Percentiles rank a stretch among this genome's conserved stretches.
These are phyloP conservation scores for Chaetogeoica ovagalla DNA, from an alignment of 2,888 invertebrate species.

Conservation along the genomic window DNA sequence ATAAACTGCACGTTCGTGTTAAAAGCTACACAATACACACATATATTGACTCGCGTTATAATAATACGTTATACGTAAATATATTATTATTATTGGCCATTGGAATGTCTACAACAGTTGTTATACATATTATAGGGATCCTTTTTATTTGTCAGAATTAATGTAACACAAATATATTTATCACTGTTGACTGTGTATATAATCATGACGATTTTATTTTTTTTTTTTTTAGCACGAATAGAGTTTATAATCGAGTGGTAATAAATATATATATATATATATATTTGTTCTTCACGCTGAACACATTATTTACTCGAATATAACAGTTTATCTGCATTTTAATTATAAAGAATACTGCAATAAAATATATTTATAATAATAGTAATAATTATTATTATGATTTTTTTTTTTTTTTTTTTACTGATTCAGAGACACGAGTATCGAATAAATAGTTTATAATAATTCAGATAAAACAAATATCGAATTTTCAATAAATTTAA, in stretches of 20 bases:
- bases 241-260: neutral
- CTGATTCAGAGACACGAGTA: conserved; percentile 5
- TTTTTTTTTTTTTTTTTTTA: conserved; percentile 2
- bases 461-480: conserved; percentile 31
- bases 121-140: neutral
- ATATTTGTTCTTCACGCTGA: neutral
- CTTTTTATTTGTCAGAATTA: neutral
- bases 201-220: neutral
- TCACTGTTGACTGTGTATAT: neutral
- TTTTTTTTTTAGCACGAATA: neutral
- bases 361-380: conserved; percentile 5
- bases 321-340: neutral
- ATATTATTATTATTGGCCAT: too few relatives aligned
- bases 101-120: neutral
- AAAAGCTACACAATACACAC: neutral
- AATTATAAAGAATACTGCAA: conserved; percentile 12
- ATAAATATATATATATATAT: neutral
- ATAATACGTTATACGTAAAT: neutral
- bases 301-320: neutral
- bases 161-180: neutral
- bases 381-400: neutral
- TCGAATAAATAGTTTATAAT: conserved; percentile 10
- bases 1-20: neutral
- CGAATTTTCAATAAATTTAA: conserved; percentile 28
- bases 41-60: neutral